These are phyloP conservation scores for Aphelenchoides fujianensis DNA, from an alignment of 1,140 invertebrate genomes.

Conservation along the genomic window DNA sequence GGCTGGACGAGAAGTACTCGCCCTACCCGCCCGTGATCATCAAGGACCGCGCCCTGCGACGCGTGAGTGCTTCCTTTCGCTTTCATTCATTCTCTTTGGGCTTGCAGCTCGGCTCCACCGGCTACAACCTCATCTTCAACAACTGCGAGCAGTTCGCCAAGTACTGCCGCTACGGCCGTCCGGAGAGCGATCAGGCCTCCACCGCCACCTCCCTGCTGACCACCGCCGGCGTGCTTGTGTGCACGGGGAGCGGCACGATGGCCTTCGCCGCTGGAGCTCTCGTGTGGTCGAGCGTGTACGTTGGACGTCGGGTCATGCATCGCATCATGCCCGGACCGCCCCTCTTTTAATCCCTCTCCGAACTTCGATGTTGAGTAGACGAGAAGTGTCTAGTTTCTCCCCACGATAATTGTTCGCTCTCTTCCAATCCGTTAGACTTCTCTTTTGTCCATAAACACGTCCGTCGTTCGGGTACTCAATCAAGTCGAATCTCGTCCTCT, in stretches of 20 bases:
- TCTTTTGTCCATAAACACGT: background rate
- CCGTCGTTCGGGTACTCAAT: background rate
- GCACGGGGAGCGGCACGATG: background rate
- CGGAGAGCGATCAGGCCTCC: slow-evolving; percentile 9
- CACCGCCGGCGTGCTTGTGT: background rate
- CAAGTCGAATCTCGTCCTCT: background rate
- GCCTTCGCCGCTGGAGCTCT: background rate
- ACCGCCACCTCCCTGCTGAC: background rate
- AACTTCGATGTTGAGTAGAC: too few species aligned
- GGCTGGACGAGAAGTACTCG: slow-evolving; percentile 8
- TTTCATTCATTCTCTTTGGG: too few species aligned
- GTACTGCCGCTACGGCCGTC: slow-evolving; percentile 17
- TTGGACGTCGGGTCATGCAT: background rate
- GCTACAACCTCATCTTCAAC: slow-evolving; percentile 28
- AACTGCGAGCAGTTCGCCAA: slow-evolving; percentile 30
- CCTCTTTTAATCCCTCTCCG: background rate
- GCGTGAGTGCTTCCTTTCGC: background rate
- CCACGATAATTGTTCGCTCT: too few species aligned
- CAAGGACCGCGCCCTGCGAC: background rate
- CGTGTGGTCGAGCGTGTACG: background rate
- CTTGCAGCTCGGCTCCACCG: slow-evolving; percentile 6
- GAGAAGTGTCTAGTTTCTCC: too few species aligned
- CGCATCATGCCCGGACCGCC: background rate
- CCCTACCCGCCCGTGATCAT: slow-evolving; percentile 31
- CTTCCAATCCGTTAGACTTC: too few species aligned